These are phyloP conservation scores for Platycnemis pennipes DNA, from an alignment of 2,888 invertebrate genomes.

Conservation along the genomic window DNA sequence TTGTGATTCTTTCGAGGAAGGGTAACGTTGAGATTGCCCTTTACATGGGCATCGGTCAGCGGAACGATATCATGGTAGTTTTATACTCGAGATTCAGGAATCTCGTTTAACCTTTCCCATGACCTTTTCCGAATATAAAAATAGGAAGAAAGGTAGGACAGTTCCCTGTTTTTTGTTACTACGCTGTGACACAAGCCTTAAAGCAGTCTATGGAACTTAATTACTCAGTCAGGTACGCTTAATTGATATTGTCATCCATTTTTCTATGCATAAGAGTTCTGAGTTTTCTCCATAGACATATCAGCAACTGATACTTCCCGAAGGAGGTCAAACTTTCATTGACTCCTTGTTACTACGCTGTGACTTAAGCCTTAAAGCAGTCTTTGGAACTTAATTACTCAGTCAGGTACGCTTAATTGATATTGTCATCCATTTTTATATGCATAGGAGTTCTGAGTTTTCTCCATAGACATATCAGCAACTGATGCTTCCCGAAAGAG, in stretches of 20 bases:
- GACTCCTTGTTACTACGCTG: neutral
- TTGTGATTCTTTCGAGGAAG: neutral
- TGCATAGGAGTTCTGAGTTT: no score
- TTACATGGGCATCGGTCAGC: conserved; percentile 4
- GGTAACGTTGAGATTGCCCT: neutral
- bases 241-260: neutral
- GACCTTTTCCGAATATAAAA: neutral
- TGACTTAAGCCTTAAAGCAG: neutral
- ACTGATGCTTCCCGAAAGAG: no score
- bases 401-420: neutral
- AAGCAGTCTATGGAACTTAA: neutral
- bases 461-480: no score
- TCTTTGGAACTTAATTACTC: neutral
- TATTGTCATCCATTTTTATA: no score
- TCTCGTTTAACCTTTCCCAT: neutral
- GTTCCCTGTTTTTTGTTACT: neutral
- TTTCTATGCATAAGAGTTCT: no score
- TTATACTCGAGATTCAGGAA: neutral
- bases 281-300: no score
- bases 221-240: neutral
- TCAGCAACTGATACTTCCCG: no score
- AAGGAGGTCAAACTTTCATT: no score
- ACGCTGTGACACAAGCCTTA: neutral
- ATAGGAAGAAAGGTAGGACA: neutral
- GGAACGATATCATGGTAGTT: neutral